Conservation (phyloP, 1,140 invertebrate genomes). For the Drosophila grimshawi region DNA sequence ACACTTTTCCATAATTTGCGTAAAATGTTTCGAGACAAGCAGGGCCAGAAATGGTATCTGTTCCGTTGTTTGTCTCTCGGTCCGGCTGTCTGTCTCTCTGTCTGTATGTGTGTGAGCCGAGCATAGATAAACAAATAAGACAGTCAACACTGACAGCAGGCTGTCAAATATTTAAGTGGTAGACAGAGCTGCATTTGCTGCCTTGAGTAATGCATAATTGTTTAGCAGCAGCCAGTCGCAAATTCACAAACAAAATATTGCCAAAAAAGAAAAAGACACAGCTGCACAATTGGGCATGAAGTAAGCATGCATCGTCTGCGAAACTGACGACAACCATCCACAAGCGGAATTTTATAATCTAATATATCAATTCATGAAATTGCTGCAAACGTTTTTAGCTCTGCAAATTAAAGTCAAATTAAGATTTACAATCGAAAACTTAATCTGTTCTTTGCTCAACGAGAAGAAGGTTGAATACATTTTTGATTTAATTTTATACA, state of each 20-base stretch:
- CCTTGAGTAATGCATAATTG: slow-evolving; percentile 58
- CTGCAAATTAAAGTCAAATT: no score
- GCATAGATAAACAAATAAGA: slow-evolving; percentile 9
- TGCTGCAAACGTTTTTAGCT: no score
- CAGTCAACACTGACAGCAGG: slow-evolving; percentile 4
- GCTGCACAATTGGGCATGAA: slow-evolving; percentile 12
- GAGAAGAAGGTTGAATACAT: no score
- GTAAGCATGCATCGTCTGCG: not conserved
- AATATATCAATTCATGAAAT: no score
- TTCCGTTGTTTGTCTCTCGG: slow-evolving; percentile 1
- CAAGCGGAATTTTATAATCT: no score
- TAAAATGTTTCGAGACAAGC: slow-evolving; percentile 38
- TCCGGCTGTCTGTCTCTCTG: no score
- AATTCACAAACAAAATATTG: slow-evolving; percentile 30
- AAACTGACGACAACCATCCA: no score
- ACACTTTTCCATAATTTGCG: slow-evolving; percentile 33
- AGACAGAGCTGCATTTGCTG: slow-evolving; percentile 49
- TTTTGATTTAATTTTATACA: no score
- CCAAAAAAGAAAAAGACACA: not conserved
- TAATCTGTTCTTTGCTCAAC: no score
- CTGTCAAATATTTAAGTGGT: slow-evolving; percentile 73
- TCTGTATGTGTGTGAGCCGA: slow-evolving; percentile 2
- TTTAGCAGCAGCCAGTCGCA: slow-evolving; percentile 27
- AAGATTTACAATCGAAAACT: no score
- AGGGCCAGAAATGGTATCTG: slow-evolving; percentile 18